Conservation (phyloP, 2,888 invertebrate species). For the Scaptomyza reducta region DNA sequence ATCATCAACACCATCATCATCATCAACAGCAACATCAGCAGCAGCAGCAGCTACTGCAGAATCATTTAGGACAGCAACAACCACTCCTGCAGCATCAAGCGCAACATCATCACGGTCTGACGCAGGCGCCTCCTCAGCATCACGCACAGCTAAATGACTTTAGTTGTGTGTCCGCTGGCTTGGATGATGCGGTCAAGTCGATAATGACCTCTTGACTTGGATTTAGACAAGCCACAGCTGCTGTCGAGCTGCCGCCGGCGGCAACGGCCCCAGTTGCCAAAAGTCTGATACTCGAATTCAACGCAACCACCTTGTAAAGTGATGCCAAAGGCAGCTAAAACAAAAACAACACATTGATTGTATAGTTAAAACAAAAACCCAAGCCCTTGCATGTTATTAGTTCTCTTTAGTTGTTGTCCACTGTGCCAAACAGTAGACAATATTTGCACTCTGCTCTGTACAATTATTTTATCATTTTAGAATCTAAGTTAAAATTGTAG, state of each 20-base stretch:
- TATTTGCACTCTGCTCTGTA: conserved; percentile 59
- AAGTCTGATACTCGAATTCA: conserved; percentile 80
- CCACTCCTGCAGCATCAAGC: conserved; percentile 62
- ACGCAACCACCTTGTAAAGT: conserved; percentile 75
- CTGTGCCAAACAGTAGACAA: conserved; percentile 37
- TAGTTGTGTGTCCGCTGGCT: conserved; percentile 83
- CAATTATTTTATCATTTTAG: conserved; percentile 57
- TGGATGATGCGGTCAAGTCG: conserved; percentile 86
- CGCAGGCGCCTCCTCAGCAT: conserved; percentile 58
- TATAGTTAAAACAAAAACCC: conserved; percentile 49
- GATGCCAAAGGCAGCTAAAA: conserved; percentile 30
- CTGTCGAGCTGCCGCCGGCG: conserved; percentile 45
- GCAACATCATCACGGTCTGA: conserved; percentile 58
- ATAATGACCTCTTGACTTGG: conserved; percentile 85
- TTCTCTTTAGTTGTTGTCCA: conserved; percentile 39
- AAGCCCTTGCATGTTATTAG: conserved; percentile 37
- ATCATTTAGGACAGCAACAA: conserved; percentile 50
- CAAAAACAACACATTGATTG: conserved; percentile 47
- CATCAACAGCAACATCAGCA: conserved; percentile 57
- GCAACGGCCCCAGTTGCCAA: conserved; percentile 57
- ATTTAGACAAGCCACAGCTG: conserved; percentile 64
- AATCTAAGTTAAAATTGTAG: conserved; percentile 61
- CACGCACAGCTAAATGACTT: conserved; percentile 83
- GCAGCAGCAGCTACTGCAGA: conserved; percentile 60
- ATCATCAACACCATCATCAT: conserved; percentile 63